Conservation (phyloP, 2,113 vertebrate species). For the Gymnarchus niloticus region DNA sequence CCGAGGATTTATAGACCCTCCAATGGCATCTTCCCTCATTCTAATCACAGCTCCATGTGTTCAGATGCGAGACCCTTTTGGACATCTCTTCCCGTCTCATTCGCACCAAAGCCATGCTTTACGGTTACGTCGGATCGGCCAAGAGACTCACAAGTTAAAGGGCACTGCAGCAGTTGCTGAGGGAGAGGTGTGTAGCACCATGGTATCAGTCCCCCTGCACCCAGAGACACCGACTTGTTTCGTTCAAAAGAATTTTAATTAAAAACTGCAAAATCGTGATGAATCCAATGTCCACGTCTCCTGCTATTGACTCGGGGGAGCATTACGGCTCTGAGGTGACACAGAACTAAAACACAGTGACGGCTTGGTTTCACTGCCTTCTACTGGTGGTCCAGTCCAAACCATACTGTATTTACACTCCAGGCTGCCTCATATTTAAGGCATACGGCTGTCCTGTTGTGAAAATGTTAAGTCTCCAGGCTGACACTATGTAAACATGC, state of each 20-base stretch:
- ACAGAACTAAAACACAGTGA: not conserved
- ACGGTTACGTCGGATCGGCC: not conserved
- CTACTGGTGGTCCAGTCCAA: not conserved
- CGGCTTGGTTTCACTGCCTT: not conserved
- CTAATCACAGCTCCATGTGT: not conserved
- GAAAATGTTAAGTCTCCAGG: too few relatives aligned
- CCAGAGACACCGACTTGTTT: slow-evolving; percentile 46
- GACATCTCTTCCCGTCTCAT: not conserved
- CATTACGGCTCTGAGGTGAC: not conserved
- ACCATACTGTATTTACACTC: not conserved
- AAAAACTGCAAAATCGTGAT: slow-evolving; percentile 53
- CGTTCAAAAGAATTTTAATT: slow-evolving; percentile 55
- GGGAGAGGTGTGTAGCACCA: slow-evolving; percentile 12
- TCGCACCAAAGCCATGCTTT: not conserved
- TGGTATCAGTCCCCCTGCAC: slow-evolving; percentile 38
- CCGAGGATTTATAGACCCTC: not conserved
- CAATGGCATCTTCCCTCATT: not conserved
- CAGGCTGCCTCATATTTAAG: not conserved
- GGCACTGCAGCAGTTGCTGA: not conserved
- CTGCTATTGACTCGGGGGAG: slow-evolving; percentile 38
- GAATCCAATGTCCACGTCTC: slow-evolving; percentile 37
- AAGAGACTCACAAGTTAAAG: not conserved
- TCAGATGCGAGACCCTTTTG: too few relatives aligned
- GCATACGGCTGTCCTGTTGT: too few relatives aligned
- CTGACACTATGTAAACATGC: too few relatives aligned